Conservation (phyloP, 2,113 vertebrate species). For the Rhynchomys soricoides region DNA sequence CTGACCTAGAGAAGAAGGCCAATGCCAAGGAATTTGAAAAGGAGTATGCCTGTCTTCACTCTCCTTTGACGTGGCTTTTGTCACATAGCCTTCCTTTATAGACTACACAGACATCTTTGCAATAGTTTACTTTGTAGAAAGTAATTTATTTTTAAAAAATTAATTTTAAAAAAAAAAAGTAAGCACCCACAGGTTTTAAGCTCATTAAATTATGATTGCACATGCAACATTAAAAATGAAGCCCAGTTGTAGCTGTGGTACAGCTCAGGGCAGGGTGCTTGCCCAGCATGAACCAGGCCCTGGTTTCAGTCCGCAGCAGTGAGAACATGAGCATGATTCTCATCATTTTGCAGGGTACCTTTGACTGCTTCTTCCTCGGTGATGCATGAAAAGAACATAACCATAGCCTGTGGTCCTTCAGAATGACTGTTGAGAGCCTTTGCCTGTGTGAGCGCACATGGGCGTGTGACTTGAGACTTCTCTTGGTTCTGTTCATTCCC, state of each 20-base stretch:
- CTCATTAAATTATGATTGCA: not conserved
- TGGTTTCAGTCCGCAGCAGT: not conserved
- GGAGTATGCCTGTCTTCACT: slow-evolving; percentile 88
- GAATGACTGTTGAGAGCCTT: not conserved
- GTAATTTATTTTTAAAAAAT: not conserved
- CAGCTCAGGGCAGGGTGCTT: not conserved
- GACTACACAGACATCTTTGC: not conserved
- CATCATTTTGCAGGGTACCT: not conserved
- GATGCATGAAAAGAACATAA: not conserved
- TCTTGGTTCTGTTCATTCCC: not conserved
- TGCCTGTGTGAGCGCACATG: no score
- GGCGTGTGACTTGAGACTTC: not conserved
- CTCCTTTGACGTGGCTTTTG: not conserved
- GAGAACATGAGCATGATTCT: not conserved
- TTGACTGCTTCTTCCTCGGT: not conserved
- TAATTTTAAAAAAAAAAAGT: not conserved
- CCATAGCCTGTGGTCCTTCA: not conserved
- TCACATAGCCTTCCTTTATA: not conserved
- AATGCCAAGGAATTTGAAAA: slow-evolving; percentile 84
- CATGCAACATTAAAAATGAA: not conserved
- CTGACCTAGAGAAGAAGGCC: slow-evolving; percentile 89
- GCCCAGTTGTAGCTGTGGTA: not conserved
- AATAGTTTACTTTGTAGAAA: slow-evolving; percentile 25
- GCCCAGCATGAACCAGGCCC: not conserved
- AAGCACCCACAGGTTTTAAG: slow-evolving; percentile 9